Base-by-base conservation (phyloP, 2,888 invertebrate genomes). In the Ornithoptera priamus region DNA sequence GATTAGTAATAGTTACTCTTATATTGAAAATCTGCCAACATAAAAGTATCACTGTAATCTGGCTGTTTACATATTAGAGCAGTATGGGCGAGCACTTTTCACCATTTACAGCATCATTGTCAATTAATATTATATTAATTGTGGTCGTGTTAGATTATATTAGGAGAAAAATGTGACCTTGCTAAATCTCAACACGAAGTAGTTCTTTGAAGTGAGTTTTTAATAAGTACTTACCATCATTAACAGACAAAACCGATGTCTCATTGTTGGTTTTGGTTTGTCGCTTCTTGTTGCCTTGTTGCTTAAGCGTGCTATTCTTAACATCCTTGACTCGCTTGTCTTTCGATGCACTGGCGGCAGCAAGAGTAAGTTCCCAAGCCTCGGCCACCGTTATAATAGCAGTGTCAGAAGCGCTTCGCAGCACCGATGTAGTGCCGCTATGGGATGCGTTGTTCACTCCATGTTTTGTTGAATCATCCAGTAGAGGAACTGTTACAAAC, bases 261-360 rank as follows among this genome's bases (percentile, higher is more conserved):
- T 87, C 87, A 50, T 82, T 85, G 68, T 76, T 76, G 15, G 77
- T 77, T 73, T 89, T 90, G 53, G 78, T 79, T 73, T 85, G 87
- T 8, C 88, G 76, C 75, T 90, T 91, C 84, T 91, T 91, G 70
- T 70, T 86, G 73, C 78, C 82, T 74, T 88, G 89, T 42, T 91
- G 89, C 72, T 92, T 93, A 73, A 92, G 83, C 65, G 88, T 81
- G 7, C 94, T 93, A 85, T 97, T 95, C 87, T 96, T 95, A 65
- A 95, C 95, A 88, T 97, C 97, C 85, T 97, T 97, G 73, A 96
- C 95, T 61, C 97, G 94, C 85, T 97, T 97, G 86, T 97, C 97
- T 89, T 97, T 97, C 66, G 97, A 97, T 22, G 96, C 96, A 72
- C 96, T 96, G 65, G 96, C 97, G 64, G 97, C 97, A 15, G 97